Percentiles rank a stretch among this genome's conserved stretches.
phyloP scores from a whole-genome alignment of 37 sponge, comb jelly and placozoan genomes.

The Haliclona indistincta region DNA sequence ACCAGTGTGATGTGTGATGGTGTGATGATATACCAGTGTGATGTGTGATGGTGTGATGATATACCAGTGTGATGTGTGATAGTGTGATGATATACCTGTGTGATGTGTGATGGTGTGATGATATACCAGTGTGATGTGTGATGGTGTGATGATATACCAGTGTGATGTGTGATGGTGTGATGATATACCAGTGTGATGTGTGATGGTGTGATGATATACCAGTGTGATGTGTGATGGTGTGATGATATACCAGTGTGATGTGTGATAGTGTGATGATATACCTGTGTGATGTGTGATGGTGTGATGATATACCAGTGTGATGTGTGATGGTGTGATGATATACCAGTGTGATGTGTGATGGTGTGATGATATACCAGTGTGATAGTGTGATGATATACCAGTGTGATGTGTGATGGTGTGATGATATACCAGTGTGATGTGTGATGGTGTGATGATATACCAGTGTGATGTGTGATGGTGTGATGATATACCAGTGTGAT shows the following conservation, averaged over 20 bases:
- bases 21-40: neutral
- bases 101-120: neutral
- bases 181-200: slow-evolving; percentile 29
- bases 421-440: neutral
- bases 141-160: neutral
- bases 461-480: neutral
- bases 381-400: slow-evolving; percentile 42
- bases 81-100: neutral
- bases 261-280: slow-evolving; percentile 14
- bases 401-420: neutral
- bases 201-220: neutral
- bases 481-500: neutral
- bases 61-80: slow-evolving; percentile 43
- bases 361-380: neutral
- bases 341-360: neutral
- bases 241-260: neutral
- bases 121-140: neutral
- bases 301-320: neutral
- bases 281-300: neutral
- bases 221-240: neutral
- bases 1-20: neutral
- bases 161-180: neutral
- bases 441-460: too few species aligned
- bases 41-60: neutral
- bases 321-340: too few species aligned